These are phyloP conservation scores for Ascidia mentula DNA, from an alignment of 23 tunicate species.

Conservation along the genomic window DNA sequence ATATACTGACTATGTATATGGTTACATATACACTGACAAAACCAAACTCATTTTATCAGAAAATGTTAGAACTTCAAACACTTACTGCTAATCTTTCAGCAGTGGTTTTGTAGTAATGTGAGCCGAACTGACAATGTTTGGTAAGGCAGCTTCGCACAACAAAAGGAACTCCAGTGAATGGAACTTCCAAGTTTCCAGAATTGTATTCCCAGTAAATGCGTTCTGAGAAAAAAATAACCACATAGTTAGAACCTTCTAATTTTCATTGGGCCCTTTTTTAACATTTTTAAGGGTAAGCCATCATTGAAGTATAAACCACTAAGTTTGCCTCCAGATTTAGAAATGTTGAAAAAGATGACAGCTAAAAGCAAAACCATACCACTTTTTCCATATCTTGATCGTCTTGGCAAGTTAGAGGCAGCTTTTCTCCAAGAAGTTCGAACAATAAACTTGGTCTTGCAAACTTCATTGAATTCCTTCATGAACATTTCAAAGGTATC, in stretches of 20 bases:
- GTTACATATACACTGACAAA: too few species aligned
- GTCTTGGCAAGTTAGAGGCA: slow-evolving; percentile 38
- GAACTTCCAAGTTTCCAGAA: slow-evolving; percentile 60
- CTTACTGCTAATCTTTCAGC: slow-evolving; percentile 58
- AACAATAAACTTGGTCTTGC: slow-evolving; percentile 54
- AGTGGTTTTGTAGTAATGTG: slow-evolving; percentile 63
- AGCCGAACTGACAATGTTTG: slow-evolving; percentile 64
- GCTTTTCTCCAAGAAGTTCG: slow-evolving; percentile 67
- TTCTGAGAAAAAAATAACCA: slow-evolving; percentile 15
- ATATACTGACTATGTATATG: too few species aligned
- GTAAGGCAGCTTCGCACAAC: slow-evolving; percentile 68
- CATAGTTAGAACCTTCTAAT: too few species aligned
- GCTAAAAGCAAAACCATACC: slow-evolving; percentile 43
- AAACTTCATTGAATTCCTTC: slow-evolving; percentile 47
- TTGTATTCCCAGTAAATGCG: slow-evolving; percentile 76
- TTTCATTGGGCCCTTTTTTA: too few species aligned
- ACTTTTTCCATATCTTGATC: slow-evolving; percentile 54
- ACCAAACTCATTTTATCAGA: too few species aligned
- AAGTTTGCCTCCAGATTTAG: too few species aligned
- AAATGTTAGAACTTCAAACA: background rate
- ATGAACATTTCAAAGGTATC: slow-evolving; percentile 43
- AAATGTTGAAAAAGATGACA: background rate
- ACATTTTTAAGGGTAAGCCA: too few species aligned
- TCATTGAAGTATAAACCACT: too few species aligned
- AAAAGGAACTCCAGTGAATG: slow-evolving; percentile 62